A percentile compares a stretch with the other conserved stretches of the same genome.
Evolutionary conservation across 2,888 invertebrate genomes (phyloP).

Genomic region (Tuberolachnus salignus): DNA sequence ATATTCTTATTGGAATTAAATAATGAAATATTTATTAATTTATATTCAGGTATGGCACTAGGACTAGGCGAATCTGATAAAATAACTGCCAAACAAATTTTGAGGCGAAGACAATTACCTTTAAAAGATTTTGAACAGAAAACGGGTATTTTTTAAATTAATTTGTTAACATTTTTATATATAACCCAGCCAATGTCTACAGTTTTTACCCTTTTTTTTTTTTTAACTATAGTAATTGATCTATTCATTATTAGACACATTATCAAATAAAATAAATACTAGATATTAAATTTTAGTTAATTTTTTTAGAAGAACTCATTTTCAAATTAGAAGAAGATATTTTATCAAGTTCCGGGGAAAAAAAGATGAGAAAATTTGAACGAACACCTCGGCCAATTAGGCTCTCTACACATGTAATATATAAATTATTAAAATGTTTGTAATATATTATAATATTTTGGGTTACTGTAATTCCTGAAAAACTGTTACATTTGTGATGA

Average conservation of each 20-base stretch:
- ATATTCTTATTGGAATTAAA: constrained; percentile 24
- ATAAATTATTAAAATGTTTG: background rate
- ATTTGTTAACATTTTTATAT: background rate
- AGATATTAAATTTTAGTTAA: background rate
- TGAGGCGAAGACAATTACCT: constrained; percentile 48
- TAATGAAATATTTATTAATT: constrained; percentile 57
- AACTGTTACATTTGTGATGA: too few species aligned
- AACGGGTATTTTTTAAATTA: constrained; percentile 19
- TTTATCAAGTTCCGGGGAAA: constrained; percentile 29
- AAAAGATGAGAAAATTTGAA: constrained; percentile 51
- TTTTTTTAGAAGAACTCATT: constrained; percentile 41
- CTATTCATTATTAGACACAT: background rate
- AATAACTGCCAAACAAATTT: constrained; percentile 59
- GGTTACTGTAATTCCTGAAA: too few species aligned
- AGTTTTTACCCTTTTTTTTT: background rate
- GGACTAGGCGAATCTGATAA: constrained; percentile 71
- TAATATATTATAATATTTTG: background rate
- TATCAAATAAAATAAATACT: background rate
- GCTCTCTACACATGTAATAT: constrained; percentile 45
- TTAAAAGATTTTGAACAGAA: constrained; percentile 52
- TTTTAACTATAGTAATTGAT: background rate
- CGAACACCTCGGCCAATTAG: constrained; percentile 42
- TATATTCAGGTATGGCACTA: constrained; percentile 76
- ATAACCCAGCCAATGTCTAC: background rate
- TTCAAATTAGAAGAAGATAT: constrained; percentile 53